Evolutionary conservation across 2,113 vertebrate species (phyloP), one percentile per base, ranked within the genome.

Genomic region (Grammomys dolichurus): DNA sequence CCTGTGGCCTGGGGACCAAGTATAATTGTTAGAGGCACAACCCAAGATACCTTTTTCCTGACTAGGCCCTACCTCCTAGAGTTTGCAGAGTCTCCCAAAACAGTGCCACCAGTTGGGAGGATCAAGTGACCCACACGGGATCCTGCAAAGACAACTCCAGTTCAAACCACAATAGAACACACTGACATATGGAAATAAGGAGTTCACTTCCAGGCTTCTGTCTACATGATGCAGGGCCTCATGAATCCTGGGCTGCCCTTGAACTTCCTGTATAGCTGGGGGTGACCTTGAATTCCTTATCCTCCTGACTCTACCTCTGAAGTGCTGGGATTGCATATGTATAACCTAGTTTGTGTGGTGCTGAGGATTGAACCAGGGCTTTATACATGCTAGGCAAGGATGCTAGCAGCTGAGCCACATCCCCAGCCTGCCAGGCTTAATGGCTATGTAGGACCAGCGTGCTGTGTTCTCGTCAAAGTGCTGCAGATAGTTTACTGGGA

Each of bases 401-500:
- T 33, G 7, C 40, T 46, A 46, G 58, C 16, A 63, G n/a, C 26
- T 33, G 4, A 46, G 16, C 40, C n/a, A 17, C 60, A 43, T 0
- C 56, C 56, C n/a, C 11, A 63, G 24, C 36, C 69, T 0, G 1
- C 67, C 33, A 22, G 51, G 43, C 26, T 19, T 58, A 16, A 22
- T 33, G 51, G 81, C 43, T 33, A 4, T 22, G 11, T 5, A 14
- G 80, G 11, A 3, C 48, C 33, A 11, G 12, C 2, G 0, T 14
- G 75, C 76, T 26, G 0, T 8, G 46, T 20, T 26, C 94, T 65
- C 28, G 58, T 7, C 60, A 1, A 3, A 5, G 87, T 33, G 13
- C 1, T 24, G 1, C 2, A n/a, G 13, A 26, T 28, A 11, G 2
- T 14, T 5, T 48, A 36, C 20, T 19, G 1, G 7, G 87, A 58